Evolutionary conservation across 2,888 invertebrate genomes (phyloP).

Genomic region (Cerastis rubricosa): DNA sequence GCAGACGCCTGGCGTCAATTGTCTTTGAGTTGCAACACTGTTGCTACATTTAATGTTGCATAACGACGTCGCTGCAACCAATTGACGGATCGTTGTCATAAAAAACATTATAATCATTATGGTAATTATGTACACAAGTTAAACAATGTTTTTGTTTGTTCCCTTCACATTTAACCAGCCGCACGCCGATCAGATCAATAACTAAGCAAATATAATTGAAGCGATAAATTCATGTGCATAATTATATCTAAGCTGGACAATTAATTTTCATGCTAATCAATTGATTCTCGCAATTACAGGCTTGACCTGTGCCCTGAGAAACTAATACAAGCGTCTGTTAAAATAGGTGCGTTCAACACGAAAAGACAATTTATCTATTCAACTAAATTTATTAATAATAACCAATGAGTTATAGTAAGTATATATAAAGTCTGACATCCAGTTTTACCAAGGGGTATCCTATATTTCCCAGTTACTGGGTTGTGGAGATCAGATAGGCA

Average conservation of each 20-base stretch:
- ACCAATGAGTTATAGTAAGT: too few species aligned
- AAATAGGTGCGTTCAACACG: slow-evolving; percentile 59
- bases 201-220: slow-evolving; percentile 69
- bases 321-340: slow-evolving; percentile 65
- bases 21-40: slow-evolving; percentile 54
- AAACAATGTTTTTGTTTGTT: slow-evolving; percentile 60
- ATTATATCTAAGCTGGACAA: slow-evolving; percentile 69
- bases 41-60: slow-evolving; percentile 45
- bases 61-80: slow-evolving; percentile 41
- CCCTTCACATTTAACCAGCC: slow-evolving; percentile 69
- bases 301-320: slow-evolving; percentile 77
- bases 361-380: slow-evolving; percentile 62
- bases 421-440: too few species aligned
- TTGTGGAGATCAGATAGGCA: too few species aligned
- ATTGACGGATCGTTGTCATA: slow-evolving; percentile 51
- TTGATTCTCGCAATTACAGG: slow-evolving; percentile 80
- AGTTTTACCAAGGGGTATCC: too few species aligned
- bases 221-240: slow-evolving; percentile 72
- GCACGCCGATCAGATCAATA: slow-evolving; percentile 58
- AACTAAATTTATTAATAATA: slow-evolving; percentile 55
- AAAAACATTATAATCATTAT: slow-evolving; percentile 49
- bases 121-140: slow-evolving; percentile 41
- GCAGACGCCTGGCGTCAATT: slow-evolving; percentile 52
- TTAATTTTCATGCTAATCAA: slow-evolving; percentile 84
- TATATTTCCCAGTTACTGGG: too few species aligned